Conservation (phyloP, 2,797 vertebrate genomes). For the Girardinus metallicus region DNA sequence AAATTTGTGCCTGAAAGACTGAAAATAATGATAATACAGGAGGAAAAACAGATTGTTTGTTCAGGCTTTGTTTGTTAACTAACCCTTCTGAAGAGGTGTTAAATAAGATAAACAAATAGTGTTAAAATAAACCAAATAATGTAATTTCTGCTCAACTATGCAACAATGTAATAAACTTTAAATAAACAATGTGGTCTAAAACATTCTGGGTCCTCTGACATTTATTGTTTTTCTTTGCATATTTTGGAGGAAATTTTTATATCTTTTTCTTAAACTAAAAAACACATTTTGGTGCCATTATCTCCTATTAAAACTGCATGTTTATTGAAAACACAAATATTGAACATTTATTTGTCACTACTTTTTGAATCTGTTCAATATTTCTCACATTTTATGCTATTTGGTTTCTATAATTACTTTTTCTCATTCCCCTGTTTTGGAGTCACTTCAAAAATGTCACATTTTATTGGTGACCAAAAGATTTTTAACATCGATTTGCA, state of each 20-base stretch:
- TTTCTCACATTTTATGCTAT: neutral
- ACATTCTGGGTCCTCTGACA: neutral
- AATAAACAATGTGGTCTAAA: neutral
- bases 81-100: no score
- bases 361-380: neutral
- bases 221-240: neutral
- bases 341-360: neutral
- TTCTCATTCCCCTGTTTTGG: neutral
- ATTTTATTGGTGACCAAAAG: neutral
- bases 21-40: neutral
- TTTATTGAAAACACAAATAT: neutral
- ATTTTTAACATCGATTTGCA: neutral
- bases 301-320: neutral
- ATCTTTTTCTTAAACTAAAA: neutral
- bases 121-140: no score
- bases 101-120: no score
- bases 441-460: neutral
- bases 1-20: neutral
- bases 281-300: neutral
- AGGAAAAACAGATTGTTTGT: neutral
- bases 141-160: no score
- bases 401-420: neutral
- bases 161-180: neutral
- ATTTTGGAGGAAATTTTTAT: neutral
- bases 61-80: neutral